A percentile compares a stretch with the other conserved stretches of the same genome.
Conservation (phyloP, 2,888 invertebrate genomes). For the Lumbricus terrestris region DNA sequence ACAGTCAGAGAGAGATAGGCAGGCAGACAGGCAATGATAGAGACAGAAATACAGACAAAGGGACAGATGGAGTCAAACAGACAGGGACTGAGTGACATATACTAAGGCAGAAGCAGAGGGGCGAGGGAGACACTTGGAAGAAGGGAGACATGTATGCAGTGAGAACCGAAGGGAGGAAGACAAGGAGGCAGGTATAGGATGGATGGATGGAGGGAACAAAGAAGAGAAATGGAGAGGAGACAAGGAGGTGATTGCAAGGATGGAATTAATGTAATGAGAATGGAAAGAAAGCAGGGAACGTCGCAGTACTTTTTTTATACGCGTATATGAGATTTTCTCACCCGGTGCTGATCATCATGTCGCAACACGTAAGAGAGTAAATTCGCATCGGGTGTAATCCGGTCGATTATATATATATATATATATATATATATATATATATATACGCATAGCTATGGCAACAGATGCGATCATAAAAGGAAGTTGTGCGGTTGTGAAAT, state of each 20-base stretch:
- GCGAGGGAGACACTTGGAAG: neutral
- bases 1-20: no score
- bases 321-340: no score
- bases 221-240: neutral
- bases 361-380: no score
- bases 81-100: neutral
- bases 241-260: neutral
- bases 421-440: no score
- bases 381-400: no score
- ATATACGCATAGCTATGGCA: no score
- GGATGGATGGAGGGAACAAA: neutral
- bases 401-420: no score
- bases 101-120: neutral
- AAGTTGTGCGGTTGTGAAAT: no score
- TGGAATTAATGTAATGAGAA: neutral
- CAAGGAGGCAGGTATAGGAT: neutral
- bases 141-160: neutral
- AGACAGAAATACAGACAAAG: neutral
- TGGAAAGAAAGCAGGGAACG: no score
- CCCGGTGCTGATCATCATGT: no score
- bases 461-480: no score
- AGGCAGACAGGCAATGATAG: neutral
- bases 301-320: no score
- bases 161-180: neutral
- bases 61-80: neutral